Percentiles rank a stretch among this genome's conserved stretches.
Conservation (phyloP, 2,113 vertebrate species). For the Gavia stellata region DNA sequence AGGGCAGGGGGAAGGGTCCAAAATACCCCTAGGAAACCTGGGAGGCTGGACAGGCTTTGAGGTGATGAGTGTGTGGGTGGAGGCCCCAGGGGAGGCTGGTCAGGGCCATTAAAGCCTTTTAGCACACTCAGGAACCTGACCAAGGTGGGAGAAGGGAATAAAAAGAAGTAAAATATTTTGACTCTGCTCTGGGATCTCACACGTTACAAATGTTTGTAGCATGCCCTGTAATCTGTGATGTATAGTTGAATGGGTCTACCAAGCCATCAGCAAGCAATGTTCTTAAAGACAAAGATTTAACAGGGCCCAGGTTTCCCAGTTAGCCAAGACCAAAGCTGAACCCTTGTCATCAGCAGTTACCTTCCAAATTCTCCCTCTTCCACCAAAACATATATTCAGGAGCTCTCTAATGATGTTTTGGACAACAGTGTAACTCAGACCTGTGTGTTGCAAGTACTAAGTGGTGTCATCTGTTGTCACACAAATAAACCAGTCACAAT, state of each 20-base stretch:
- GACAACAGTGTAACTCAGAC: background rate
- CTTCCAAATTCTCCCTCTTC: background rate
- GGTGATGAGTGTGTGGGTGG: background rate
- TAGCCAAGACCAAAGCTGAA: background rate
- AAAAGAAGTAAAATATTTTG: background rate
- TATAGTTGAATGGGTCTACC: background rate
- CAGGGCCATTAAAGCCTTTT: background rate
- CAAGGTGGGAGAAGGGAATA: background rate
- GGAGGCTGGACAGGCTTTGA: background rate
- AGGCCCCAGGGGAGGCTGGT: background rate
- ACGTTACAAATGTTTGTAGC: background rate
- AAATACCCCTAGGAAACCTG: background rate
- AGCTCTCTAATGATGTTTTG: background rate
- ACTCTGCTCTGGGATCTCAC: background rate
- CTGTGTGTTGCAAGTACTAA: background rate
- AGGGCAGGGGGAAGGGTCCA: background rate
- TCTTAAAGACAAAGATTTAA: background rate
- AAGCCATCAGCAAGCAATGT: background rate
- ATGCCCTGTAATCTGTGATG: background rate
- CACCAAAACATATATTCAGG: background rate
- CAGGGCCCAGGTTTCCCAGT: background rate
- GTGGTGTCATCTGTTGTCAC: background rate
- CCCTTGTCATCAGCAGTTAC: background rate
- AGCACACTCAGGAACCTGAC: background rate
- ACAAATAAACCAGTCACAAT: background rate